Percentiles rank a stretch among this genome's conserved stretches.
Evolutionary conservation across 1,140 invertebrate genomes (phyloP).

Genomic region (Pachypsylla venusta): DNA sequence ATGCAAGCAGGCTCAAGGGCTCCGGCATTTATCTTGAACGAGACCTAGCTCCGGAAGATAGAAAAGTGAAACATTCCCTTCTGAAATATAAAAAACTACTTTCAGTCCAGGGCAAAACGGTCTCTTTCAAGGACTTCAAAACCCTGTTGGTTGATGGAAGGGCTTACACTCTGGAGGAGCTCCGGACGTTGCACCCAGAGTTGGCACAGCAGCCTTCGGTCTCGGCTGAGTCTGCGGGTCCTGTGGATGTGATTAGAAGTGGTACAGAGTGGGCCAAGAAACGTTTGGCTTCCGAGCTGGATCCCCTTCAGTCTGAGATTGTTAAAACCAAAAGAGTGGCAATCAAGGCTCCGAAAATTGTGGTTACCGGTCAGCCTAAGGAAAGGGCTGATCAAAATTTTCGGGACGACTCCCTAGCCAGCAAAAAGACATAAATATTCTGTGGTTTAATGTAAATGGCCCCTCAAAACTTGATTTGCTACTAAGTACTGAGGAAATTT

Average conservation of each 20-base stretch:
- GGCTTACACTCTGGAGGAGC: not conserved
- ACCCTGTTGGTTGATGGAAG: not conserved
- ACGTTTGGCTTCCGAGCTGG: too few relatives aligned
- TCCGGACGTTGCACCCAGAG: too few relatives aligned
- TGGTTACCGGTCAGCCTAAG: too few relatives aligned
- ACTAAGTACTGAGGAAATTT: not conserved
- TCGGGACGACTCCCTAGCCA: not conserved
- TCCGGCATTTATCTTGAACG: not conserved
- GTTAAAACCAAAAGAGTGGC: too few relatives aligned
- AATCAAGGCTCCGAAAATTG: too few relatives aligned
- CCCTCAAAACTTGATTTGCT: not conserved
- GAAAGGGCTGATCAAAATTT: too few relatives aligned
- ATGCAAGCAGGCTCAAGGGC: not conserved
- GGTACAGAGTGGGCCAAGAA: too few relatives aligned
- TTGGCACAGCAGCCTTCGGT: too few relatives aligned
- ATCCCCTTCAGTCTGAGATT: too few relatives aligned
- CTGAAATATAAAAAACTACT: not conserved
- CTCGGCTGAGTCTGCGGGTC: too few relatives aligned
- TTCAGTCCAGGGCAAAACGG: not conserved
- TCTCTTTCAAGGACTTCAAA: not conserved
- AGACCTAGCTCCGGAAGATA: not conserved
- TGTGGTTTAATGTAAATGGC: not conserved
- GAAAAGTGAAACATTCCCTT: not conserved
- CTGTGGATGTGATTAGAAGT: too few relatives aligned
- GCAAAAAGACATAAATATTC: not conserved